Conservation (phyloP, 2,113 vertebrate species). For the Centropristis striata region DNA sequence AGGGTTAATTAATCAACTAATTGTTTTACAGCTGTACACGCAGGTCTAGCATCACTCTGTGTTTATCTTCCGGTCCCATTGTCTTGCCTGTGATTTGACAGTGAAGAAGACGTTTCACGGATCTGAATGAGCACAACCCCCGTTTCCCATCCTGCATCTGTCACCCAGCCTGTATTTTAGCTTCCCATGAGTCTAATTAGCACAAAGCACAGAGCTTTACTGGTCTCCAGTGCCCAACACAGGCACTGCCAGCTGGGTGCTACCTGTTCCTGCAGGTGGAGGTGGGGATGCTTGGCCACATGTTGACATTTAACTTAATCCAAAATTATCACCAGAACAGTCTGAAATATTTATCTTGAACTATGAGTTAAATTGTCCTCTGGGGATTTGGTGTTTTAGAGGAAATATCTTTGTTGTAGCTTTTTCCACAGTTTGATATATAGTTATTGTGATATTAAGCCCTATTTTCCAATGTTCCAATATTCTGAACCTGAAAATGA, state of each 20-base stretch:
- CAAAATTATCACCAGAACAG: not conserved
- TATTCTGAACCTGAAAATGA: not conserved
- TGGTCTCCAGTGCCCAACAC: conserved; percentile 20
- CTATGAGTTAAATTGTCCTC: too few relatives aligned
- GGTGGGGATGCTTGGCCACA: not conserved
- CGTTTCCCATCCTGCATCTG: not conserved
- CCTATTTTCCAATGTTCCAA: not conserved
- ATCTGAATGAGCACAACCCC: not conserved
- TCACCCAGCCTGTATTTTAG: conserved; percentile 20
- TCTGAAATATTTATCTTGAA: not conserved
- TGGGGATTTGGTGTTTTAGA: not conserved
- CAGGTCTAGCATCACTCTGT: not conserved
- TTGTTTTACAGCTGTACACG: not conserved
- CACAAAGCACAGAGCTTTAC: conserved; percentile 20
- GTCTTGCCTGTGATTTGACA: not conserved
- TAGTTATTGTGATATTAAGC: not conserved
- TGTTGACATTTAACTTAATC: not conserved
- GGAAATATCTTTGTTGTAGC: not conserved
- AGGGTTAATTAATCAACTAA: not conserved
- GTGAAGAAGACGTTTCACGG: conserved; percentile 5
- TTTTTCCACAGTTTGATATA: not conserved
- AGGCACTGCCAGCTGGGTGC: conserved; percentile 21
- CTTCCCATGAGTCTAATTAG: conserved; percentile 71
- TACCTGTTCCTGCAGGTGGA: conserved; percentile 6
- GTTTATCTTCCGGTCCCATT: not conserved